Evolutionary conservation across 2,113 vertebrate species (phyloP), one percentile per base, ranked within the genome.

Genomic region (Pteruthius melanotis): DNA sequence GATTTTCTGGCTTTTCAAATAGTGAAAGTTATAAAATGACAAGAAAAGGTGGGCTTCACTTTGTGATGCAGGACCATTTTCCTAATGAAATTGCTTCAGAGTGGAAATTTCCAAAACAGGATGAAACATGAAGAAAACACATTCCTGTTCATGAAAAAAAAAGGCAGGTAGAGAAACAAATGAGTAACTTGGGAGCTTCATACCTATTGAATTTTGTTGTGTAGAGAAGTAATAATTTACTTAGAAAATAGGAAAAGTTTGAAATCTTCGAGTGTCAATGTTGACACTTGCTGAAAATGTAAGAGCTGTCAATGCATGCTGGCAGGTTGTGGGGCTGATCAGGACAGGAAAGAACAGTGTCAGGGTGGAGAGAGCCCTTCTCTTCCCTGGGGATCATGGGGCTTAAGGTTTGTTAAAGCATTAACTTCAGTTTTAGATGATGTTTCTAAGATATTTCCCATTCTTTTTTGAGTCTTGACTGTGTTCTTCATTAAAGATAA

Each of bases 271-370:
- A 23, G 11, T 18, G 12, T 47, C 33, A 16, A 0, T 54, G 33
- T 13, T 54, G 65, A 35, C 13, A 11, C 30, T 30, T 54, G 5
- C 17, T 52, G 70, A 78, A 69, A 75, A 44, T 20, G 10, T 21
- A 28, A 54, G 65, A 44, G 15, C 21, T 40, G 39, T 30, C 45
- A 27, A 0, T 44, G 8, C 6, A 2, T 3, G 5, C 39, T 72
- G 54, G 4, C 30, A 27, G 28, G 13, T 28, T 1, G 1, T 39
- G 50, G 37, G 45, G 26, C 49, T 90, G 71, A 27, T 42, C 9
- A 21, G 28, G 39, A 23, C 26, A 30, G 23, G 39, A 35, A 35
- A 17, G 47, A 44, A 15, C n/a, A 15, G 5, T 4, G 26, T 24
- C 44, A n/a, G 53, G 11, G 9, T 24, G 39, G 44, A 40, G 4